Conservation (phyloP, 2,113 vertebrate genomes). For the Siniperca knerii region DNA sequence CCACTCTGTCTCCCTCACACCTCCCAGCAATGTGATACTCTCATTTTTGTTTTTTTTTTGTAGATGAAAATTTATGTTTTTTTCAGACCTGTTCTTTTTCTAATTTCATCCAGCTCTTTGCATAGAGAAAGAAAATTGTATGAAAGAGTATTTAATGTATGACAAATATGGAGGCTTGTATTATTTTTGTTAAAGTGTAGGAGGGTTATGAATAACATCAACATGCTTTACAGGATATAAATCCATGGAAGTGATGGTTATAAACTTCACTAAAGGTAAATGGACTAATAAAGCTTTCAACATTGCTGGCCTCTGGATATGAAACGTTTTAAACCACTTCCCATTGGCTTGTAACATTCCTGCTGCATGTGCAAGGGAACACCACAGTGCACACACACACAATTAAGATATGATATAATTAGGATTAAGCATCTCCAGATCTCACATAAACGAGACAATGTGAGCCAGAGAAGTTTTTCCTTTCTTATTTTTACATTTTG, state of each 20-base stretch:
- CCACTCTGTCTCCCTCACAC: slow-evolving; percentile 66
- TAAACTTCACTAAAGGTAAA: slow-evolving; percentile 29
- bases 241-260: slow-evolving; percentile 5
- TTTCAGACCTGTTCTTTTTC: slow-evolving; percentile 1
- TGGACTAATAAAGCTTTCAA: slow-evolving; percentile 46
- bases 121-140: not conserved
- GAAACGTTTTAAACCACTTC: slow-evolving; percentile 57
- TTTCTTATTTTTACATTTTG: slow-evolving; percentile 58
- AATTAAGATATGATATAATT: slow-evolving; percentile 71
- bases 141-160: not conserved
- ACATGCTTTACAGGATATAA: not conserved
- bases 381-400: slow-evolving; percentile 2
- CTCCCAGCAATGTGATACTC: slow-evolving; percentile 72
- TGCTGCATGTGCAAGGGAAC: slow-evolving; percentile 41
- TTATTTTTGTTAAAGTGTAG: not conserved
- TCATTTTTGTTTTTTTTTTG: slow-evolving; percentile 40
- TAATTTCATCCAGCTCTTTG: slow-evolving; percentile 4
- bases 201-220: slow-evolving; percentile 15
- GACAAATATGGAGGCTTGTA: not conserved
- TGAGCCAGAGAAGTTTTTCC: slow-evolving; percentile 43
- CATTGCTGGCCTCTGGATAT: slow-evolving; percentile 48
- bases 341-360: slow-evolving; percentile 56
- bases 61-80: slow-evolving; percentile 8
- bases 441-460: slow-evolving; percentile 50
- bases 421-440: slow-evolving; percentile 55